Evolutionary conservation across 2,888 invertebrate species (phyloP).

Genomic region (Habroteleia sp.): DNA sequence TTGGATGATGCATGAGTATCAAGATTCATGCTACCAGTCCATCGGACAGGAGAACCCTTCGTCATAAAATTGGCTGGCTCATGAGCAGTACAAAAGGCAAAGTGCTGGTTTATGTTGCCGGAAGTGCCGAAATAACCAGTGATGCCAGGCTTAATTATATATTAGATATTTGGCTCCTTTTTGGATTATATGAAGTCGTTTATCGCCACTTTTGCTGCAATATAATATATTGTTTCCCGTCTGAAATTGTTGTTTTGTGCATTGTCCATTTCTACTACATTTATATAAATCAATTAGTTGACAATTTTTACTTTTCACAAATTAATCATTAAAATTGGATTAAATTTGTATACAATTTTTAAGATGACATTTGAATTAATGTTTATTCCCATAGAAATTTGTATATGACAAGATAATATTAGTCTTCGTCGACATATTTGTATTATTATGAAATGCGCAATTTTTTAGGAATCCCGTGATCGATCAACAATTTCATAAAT

Average conservation of each 20-base stretch:
- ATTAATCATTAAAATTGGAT: too few relatives aligned
- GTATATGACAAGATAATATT: conserved; percentile 23
- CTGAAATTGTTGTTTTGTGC: too few relatives aligned
- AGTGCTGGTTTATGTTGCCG: conserved; percentile 64
- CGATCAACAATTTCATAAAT: conserved; percentile 54
- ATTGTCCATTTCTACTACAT: too few relatives aligned
- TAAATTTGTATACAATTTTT: too few relatives aligned
- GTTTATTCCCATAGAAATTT: too few relatives aligned
- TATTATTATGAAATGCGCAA: conserved; percentile 27
- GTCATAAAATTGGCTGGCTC: conserved; percentile 62
- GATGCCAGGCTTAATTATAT: conserved; percentile 52
- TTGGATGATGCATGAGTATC: conserved; percentile 57
- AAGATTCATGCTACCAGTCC: conserved; percentile 39
- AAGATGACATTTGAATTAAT: too few relatives aligned
- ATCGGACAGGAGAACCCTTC: conserved; percentile 59
- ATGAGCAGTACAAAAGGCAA: conserved; percentile 60
- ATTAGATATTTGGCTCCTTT: conserved; percentile 40
- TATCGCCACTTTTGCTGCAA: too few relatives aligned
- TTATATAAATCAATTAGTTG: too few relatives aligned
- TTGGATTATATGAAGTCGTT: conserved; percentile 14
- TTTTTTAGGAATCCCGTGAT: conserved; percentile 28
- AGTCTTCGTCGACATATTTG: conserved; percentile 9
- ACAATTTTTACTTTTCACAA: too few relatives aligned
- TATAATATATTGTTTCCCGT: too few relatives aligned
- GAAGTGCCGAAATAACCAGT: conserved; percentile 60